Conservation (phyloP, 2,113 vertebrate species). For the Muntiacus reevesi region DNA sequence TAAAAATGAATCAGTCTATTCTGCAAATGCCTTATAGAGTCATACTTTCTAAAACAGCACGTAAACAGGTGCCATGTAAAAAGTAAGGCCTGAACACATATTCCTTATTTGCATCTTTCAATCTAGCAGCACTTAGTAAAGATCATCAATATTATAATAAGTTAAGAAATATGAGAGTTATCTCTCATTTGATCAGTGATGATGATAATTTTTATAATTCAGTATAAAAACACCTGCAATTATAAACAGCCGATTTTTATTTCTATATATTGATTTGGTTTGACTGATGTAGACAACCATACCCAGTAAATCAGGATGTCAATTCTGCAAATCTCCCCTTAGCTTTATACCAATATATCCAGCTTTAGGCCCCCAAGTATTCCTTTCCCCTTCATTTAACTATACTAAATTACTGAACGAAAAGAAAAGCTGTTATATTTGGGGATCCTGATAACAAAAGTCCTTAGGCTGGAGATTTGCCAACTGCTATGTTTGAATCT, state of each 20-base stretch:
- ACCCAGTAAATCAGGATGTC: neutral
- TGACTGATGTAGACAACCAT: neutral
- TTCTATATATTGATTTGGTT: neutral
- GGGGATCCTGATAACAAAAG: neutral
- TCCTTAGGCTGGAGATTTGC: neutral
- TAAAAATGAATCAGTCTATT: neutral
- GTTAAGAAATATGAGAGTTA: neutral
- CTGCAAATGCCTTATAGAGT: neutral
- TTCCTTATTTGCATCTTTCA: neutral
- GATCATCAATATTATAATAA: neutral
- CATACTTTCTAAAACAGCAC: neutral
- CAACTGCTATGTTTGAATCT: neutral
- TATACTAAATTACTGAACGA: neutral
- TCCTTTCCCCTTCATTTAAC: neutral
- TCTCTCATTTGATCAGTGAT: neutral
- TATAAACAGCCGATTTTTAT: neutral
- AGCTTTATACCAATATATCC: neutral
- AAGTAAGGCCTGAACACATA: neutral
- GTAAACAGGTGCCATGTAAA: neutral
- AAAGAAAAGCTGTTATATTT: neutral
- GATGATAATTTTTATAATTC: neutral
- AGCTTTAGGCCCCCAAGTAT: neutral
- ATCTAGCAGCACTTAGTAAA: neutral
- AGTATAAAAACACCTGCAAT: neutral
- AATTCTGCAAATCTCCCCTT: neutral